Evolutionary conservation across 92 coral and sea anemone species (phyloP), one percentile per base, ranked within the genome.

Genomic region (Phenganax stokvisi): DNA sequence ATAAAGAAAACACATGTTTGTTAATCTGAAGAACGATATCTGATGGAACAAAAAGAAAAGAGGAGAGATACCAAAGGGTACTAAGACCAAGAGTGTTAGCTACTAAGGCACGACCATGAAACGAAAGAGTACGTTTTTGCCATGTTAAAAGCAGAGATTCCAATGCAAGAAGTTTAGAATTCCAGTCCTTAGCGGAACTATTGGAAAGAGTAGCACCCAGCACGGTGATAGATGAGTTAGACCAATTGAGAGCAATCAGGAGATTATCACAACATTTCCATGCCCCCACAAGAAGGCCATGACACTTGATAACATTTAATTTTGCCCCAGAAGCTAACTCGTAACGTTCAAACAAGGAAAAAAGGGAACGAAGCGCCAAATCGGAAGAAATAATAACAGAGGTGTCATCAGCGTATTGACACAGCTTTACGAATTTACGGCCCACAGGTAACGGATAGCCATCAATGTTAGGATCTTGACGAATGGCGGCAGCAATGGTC

Each of bases 351-450:
- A n/a, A 6, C 7, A 60, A 10, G 0, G 57, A 58, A 16, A 85
- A 85, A 6, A 55, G 56, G 5, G 69, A 56, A 0, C 0, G 0
- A 2, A 80, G n/a, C 1, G 80, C 84, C 5, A 3, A 28, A n/a
- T 87, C 89, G 0, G 89, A 47, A 0, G 66, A 0, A 0, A 52
- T 64, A 7, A 87, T 17, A 3, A 83, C 54, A 7, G 89, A 57
- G 0, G 89, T 83, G 44, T 87, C 87, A 20, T 87, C 89, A 0
- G 87, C 89, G 6, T 87, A 87, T 7, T 29, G 85, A 4, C 83
- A 77, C 0, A 87, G 1, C 0, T 81, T 76, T 7, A 66, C 61
- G 3, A 1, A 10, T 12, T 20, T 10, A 0, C 76, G 9, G 52
- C 16, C 15, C 1, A 71, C 28, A 0, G 87, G 84, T 0, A 77